Evolutionary conservation across 1,140 invertebrate species (phyloP).

Genomic region (Heliconius himera): DNA sequence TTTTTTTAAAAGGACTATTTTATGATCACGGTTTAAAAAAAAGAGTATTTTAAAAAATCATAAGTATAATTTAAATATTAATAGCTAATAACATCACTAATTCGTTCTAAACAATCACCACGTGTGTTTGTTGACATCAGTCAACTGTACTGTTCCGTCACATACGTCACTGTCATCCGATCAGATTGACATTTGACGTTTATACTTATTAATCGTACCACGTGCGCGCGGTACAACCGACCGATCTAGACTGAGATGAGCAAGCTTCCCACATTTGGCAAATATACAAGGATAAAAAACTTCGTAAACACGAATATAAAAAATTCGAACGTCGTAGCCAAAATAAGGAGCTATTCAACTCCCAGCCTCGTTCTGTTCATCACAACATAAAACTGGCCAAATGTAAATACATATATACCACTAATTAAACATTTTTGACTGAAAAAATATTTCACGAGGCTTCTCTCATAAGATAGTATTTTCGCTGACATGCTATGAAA

Average conservation of each 20-base stretch:
- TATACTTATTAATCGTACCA: conserved; percentile 41
- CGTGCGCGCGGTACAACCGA: conserved; percentile 58
- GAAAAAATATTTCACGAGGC: conserved; percentile 23
- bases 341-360: conserved; percentile 40
- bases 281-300: conserved; percentile 63
- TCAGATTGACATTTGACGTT: conserved; percentile 25
- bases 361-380: conserved; percentile 24
- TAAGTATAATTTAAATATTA: background rate
- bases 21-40: background rate
- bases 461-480: conserved; percentile 25
- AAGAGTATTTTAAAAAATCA: background rate
- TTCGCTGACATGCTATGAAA: conserved; percentile 30
- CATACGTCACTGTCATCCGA: conserved; percentile 11
- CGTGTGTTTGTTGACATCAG: conserved; percentile 30
- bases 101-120: background rate
- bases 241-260: conserved; percentile 65
- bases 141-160: conserved; percentile 10
- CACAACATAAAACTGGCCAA: conserved; percentile 19
- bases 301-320: conserved; percentile 41
- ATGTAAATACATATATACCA: conserved; percentile 16
- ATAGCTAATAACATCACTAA: background rate
- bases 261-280: conserved; percentile 48
- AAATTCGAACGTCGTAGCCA: conserved; percentile 47
- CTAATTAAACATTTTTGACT: conserved; percentile 25
- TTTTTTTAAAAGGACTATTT: too few species aligned